These are phyloP conservation scores for Dimorphilus gyrociliatus DNA, from an alignment of 2,888 invertebrate species.

Conservation along the genomic window DNA sequence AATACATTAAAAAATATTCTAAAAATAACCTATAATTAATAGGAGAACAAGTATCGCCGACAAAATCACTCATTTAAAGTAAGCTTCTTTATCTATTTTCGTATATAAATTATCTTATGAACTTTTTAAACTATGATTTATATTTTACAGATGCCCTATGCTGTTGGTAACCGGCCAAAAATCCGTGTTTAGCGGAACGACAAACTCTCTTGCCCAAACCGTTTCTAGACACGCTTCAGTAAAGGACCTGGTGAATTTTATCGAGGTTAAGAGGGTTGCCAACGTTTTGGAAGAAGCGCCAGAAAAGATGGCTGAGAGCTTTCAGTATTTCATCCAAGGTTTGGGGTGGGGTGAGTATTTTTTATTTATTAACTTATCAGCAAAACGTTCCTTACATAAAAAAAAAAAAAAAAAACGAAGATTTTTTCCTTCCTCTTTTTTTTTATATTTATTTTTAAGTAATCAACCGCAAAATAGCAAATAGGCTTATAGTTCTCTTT, in stretches of 20 bases:
- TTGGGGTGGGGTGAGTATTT: constrained; percentile 48
- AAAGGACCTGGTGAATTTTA: constrained; percentile 62
- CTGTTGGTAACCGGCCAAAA: constrained; percentile 54
- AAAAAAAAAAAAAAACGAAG: too few relatives aligned
- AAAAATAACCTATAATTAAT: constrained; percentile 12
- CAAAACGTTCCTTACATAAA: too few relatives aligned
- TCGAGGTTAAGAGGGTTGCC: constrained; percentile 69
- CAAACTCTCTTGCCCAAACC: constrained; percentile 42
- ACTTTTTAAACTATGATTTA: not conserved
- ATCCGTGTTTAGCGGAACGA: constrained; percentile 52
- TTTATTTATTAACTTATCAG: not conserved
- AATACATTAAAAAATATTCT: not conserved
- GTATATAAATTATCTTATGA: not conserved
- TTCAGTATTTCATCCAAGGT: constrained; percentile 73
- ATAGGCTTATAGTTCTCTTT: too few relatives aligned
- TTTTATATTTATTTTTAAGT: too few relatives aligned
- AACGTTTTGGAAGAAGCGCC: constrained; percentile 76
- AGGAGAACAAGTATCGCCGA: constrained; percentile 32
- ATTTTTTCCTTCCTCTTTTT: too few relatives aligned
- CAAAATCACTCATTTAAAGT: constrained; percentile 50
- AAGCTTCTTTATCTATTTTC: constrained; percentile 12
- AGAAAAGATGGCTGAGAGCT: constrained; percentile 65
- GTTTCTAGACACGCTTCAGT: constrained; percentile 39
- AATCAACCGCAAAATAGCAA: too few relatives aligned
- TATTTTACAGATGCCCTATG: constrained; percentile 21